phyloP scores from a whole-genome alignment of 2,888 invertebrate genomes.

The Leptinotarsa juncta region DNA sequence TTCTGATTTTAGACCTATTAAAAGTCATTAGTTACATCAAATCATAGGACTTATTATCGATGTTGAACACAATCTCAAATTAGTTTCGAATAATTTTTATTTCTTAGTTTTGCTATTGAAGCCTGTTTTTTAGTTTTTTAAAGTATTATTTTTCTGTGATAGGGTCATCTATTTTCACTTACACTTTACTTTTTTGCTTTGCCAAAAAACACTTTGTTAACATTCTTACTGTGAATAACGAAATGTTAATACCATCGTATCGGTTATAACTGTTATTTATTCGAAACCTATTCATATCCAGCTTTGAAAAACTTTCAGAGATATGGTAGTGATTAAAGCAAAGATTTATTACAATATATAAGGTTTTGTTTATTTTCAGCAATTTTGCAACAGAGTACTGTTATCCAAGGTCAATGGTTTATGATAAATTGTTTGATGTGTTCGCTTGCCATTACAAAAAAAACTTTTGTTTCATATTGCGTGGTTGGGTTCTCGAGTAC shows the following conservation, averaged over 20 bases:
- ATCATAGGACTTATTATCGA: too few species aligned
- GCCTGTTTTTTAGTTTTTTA: too few species aligned
- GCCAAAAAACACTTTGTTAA: too few species aligned
- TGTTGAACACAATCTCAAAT: too few species aligned
- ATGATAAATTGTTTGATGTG: constrained; percentile 23
- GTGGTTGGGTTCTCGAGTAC: neutral
- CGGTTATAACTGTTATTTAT: neutral
- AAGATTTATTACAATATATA: neutral
- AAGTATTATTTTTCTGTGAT: too few species aligned
- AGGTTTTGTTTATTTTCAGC: constrained; percentile 35
- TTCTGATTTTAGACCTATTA: too few species aligned
- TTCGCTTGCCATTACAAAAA: neutral
- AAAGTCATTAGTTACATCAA: too few species aligned
- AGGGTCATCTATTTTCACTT: too few species aligned
- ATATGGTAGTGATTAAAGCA: neutral
- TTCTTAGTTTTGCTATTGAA: too few species aligned
- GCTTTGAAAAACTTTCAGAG: neutral
- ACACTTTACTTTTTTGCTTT: too few species aligned
- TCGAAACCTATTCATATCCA: neutral
- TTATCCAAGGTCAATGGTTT: constrained; percentile 36
- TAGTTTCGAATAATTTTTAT: too few species aligned
- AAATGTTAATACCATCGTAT: neutral
- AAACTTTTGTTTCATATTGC: constrained; percentile 8
- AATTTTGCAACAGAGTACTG: constrained; percentile 28
- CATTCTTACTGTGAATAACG: too few species aligned